Percentiles rank a stretch among this genome's conserved stretches.
Conservation (phyloP, 2,113 vertebrate species). For the Campylomormyrus tamandua region DNA sequence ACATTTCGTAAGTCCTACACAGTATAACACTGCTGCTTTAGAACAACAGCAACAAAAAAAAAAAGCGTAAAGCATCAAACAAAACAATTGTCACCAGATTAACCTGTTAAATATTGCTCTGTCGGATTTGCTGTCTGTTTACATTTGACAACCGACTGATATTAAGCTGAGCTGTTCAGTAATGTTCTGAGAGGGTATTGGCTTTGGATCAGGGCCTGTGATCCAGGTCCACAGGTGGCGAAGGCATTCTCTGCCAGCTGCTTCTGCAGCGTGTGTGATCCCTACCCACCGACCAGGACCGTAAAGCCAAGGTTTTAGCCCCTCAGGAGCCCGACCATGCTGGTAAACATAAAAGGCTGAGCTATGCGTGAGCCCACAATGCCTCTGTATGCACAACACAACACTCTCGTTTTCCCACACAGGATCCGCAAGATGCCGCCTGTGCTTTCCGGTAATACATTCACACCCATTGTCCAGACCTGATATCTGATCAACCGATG, state of each 20-base stretch:
- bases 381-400: background rate
- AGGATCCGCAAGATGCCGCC: background rate
- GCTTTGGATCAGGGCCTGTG: background rate
- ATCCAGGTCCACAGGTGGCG: slow-evolving; percentile 1
- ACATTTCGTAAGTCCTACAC: background rate
- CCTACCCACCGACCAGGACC: background rate
- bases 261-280: background rate
- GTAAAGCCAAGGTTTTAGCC: background rate
- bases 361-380: background rate
- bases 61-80: background rate
- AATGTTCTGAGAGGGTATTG: background rate
- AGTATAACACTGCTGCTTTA: background rate
- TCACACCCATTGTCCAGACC: background rate
- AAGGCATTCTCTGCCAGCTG: background rate
- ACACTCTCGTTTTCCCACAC: background rate
- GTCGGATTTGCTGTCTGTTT: background rate
- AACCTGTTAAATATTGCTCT: background rate
- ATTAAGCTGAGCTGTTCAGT: background rate
- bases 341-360: background rate
- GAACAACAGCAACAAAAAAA: background rate
- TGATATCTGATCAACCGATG: background rate
- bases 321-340: background rate
- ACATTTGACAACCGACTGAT: background rate
- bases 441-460: background rate
- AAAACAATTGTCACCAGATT: background rate